A percentile compares a stretch with the other conserved stretches of the same genome.
These are phyloP conservation scores for Spilosoma lubricipeda DNA, from an alignment of 2,888 invertebrate species.

Conservation along the genomic window DNA sequence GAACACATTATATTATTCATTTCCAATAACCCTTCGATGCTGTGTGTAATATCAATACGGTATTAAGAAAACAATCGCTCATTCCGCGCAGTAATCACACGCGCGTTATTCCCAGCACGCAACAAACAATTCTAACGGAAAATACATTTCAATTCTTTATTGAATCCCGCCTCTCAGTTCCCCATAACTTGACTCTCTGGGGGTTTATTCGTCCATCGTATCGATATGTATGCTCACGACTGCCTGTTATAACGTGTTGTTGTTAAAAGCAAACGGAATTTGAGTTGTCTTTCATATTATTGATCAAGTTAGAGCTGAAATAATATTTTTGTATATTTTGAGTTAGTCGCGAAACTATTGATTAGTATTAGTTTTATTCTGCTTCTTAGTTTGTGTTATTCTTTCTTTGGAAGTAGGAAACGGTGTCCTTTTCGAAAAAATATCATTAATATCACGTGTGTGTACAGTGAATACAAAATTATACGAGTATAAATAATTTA, in stretches of 20 bases:
- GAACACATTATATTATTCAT: conserved; percentile 48
- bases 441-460: no score
- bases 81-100: conserved; percentile 61
- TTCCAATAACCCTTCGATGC: conserved; percentile 28
- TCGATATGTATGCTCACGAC: conserved; percentile 22
- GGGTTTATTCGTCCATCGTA: conserved; percentile 50
- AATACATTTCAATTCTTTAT: conserved; percentile 77
- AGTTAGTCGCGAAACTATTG: not conserved
- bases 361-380: not conserved
- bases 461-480: no score
- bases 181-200: conserved; percentile 63
- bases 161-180: conserved; percentile 60
- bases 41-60: conserved; percentile 35
- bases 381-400: not conserved
- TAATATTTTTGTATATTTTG: not conserved
- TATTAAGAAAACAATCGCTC: conserved; percentile 57
- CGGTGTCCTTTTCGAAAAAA: no score
- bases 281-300: conserved; percentile 35
- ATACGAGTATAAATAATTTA: no score
- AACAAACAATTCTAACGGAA: conserved; percentile 68
- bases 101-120: conserved; percentile 63
- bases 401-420: not conserved
- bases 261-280: conserved; percentile 28
- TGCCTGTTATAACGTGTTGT: conserved; percentile 25
- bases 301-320: not conserved